Evolutionary conservation across 2,797 vertebrate species (phyloP), one percentile per base, ranked within the genome.

Genomic region (Ammospiza maritima): DNA sequence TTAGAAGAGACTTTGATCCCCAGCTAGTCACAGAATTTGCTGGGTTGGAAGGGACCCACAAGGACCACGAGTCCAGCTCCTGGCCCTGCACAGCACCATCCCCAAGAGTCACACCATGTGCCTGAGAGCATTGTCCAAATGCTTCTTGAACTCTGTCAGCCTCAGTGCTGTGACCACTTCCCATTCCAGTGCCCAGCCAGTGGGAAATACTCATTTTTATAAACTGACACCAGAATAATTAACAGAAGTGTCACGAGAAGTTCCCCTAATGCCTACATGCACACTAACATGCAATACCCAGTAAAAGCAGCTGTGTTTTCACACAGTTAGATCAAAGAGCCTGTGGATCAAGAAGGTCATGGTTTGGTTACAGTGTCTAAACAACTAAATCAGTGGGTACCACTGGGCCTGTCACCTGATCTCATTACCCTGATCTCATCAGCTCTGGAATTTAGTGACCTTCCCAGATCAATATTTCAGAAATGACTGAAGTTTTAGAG

Each of bases 281-380:
- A 1, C 36, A 57, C 42, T 79, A 86, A 61, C 6, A 9, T 25
- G 51, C 1, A 1, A 60, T 91, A 88, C 22, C 64, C 82, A 90
- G 56, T 76, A 86, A 93, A 88, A 91, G 88, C 94, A 96, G 94
- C 93, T 91, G 92, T 93, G 92, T 96, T 94, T 96, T 96, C 89
- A 88, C 77, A 93, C 27, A 53, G 66, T 67, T 71, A 95, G 89
- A 97, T 95, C 96, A 96, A 96, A 97, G 95, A 60, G 48, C 32
- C 66, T 95, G 62, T 26, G 38, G 88, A 95, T 89, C 79, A 94
- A 79, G 85, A 65, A 94, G 94, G 95, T 93, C 96, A 94, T 64
- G 76, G 94, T 67, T 93, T 94, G 77, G 78, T 97, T 96, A 92
- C 79, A 91, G 83, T 82, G 82, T 96, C 94, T 93, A 94, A 96